phyloP scores from a whole-genome alignment of 1,140 invertebrate genomes.

The Sitobion miscanthi region DNA sequence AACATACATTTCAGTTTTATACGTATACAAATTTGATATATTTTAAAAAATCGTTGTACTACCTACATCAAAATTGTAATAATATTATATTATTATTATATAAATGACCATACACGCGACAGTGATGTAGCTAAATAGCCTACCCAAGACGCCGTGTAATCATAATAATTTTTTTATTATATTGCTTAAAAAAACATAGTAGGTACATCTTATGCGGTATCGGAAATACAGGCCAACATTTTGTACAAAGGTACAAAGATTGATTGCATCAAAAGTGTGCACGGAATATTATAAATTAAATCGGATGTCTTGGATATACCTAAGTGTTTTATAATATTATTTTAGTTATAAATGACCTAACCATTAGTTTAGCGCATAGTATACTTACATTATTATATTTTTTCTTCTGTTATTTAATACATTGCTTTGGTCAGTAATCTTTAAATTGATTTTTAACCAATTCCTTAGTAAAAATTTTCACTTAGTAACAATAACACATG shows the following conservation, averaged over 20 bases:
- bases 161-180: background rate
- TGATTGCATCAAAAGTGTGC: background rate
- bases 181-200: background rate
- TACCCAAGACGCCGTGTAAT: background rate
- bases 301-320: background rate
- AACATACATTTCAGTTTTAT: background rate
- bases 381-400: background rate
- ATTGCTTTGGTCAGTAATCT: background rate
- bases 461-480: background rate
- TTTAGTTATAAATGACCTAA: background rate
- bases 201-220: background rate
- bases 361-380: background rate
- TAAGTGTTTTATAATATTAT: background rate
- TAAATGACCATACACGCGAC: background rate
- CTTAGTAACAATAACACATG: background rate
- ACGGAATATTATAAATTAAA: background rate
- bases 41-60: background rate
- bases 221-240: background rate
- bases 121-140: background rate
- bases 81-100: background rate
- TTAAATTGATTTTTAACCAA: background rate
- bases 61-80: too few species aligned
- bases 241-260: background rate
- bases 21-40: background rate
- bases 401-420: background rate